phyloP scores from a whole-genome alignment of 2,113 vertebrate genomes.

The Aspiorhynchus laticeps region DNA sequence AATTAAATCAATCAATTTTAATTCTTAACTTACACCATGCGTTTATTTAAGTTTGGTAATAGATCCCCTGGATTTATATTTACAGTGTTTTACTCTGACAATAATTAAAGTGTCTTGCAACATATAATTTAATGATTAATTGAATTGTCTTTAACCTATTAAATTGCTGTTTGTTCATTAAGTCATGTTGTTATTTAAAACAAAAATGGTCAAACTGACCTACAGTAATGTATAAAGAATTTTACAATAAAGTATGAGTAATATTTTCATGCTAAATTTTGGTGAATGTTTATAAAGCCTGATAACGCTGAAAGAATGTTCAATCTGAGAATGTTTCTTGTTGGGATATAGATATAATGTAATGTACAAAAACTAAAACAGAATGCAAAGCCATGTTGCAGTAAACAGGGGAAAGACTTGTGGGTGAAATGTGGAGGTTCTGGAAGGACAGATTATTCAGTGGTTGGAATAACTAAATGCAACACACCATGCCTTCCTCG shows the following conservation, averaged over 20 bases:
- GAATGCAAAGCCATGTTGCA: constrained; percentile 10
- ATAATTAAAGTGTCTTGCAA: not conserved
- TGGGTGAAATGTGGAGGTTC: constrained; percentile 18
- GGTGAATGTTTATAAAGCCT: not conserved
- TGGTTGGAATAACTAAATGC: constrained; percentile 59
- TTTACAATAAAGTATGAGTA: not conserved
- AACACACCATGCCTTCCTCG: constrained; percentile 67
- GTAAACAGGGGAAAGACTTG: constrained; percentile 11
- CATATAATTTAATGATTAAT: not conserved
- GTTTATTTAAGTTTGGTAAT: not conserved
- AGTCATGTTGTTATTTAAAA: not conserved
- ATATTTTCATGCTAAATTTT: not conserved
- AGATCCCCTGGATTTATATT: not conserved
- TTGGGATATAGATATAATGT: not conserved
- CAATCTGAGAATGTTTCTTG: not conserved
- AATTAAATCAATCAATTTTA: not conserved
- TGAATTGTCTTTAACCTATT: not conserved
- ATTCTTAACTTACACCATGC: not conserved
- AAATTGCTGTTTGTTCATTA: not conserved
- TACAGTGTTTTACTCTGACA: not conserved
- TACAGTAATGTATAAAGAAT: not conserved
- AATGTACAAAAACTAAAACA: not conserved
- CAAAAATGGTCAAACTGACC: not conserved
- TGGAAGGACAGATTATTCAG: constrained; percentile 40
- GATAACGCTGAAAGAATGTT: not conserved